Conservation (phyloP, 2,113 vertebrate genomes). For the Blennius ocellaris region DNA sequence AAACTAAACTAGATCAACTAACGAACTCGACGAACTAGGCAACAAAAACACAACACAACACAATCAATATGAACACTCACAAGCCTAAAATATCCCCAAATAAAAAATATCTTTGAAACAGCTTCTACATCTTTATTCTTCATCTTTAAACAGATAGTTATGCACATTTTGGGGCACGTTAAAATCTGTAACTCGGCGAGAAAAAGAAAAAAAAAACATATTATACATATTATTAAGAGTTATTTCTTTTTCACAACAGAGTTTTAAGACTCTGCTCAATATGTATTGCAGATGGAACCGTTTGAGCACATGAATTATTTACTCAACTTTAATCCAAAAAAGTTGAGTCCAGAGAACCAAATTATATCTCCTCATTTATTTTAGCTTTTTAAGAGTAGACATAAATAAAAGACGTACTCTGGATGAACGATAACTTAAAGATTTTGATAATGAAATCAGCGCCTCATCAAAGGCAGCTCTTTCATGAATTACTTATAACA, state of each 20-base stretch:
- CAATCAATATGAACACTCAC: too few relatives aligned
- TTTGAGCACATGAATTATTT: constrained; percentile 78
- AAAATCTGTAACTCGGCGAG: constrained; percentile 45
- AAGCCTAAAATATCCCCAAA: too few relatives aligned
- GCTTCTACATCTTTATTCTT: constrained; percentile 44
- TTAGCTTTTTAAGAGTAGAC: constrained; percentile 58
- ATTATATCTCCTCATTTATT: constrained; percentile 72
- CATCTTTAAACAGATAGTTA: constrained; percentile 30
- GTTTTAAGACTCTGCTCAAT: constrained; percentile 16
- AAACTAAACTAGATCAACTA: too few relatives aligned
- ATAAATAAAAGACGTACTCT: constrained; percentile 59
- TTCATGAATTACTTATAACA: constrained; percentile 77
- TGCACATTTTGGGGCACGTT: constrained; percentile 25
- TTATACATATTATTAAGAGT: constrained; percentile 49
- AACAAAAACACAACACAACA: too few relatives aligned
- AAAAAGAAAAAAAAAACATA: constrained; percentile 21
- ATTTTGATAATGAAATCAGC: constrained; percentile 76
- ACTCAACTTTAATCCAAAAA: constrained; percentile 73
- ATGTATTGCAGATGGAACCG: constrained; percentile 65
- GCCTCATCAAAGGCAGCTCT: constrained; percentile 71
- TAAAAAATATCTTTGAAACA: constrained; percentile 18
- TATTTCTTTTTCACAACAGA: constrained; percentile 60
- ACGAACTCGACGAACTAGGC: too few relatives aligned
- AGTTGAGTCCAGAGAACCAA: constrained; percentile 65
- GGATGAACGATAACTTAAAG: constrained; percentile 74